Percentiles rank a stretch among this genome's conserved stretches.
Conservation (phyloP, 2,888 invertebrate species). For the Nineta flava region DNA sequence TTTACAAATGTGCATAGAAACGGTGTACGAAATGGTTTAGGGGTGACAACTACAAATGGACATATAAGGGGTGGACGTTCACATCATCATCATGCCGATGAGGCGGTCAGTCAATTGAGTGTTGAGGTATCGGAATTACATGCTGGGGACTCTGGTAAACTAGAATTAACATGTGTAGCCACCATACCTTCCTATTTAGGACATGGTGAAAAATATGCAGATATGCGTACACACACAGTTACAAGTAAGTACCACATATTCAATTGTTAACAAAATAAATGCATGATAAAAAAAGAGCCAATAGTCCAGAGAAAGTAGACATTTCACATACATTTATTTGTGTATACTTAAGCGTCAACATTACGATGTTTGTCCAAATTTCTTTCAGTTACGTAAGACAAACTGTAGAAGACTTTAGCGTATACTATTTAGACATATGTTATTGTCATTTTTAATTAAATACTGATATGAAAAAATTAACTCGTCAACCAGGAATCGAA, state of each 20-base stretch:
- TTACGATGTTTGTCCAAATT: too few relatives aligned
- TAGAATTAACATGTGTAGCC: constrained; percentile 59
- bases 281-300: too few relatives aligned
- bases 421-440: too few relatives aligned
- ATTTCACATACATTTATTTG: too few relatives aligned
- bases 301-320: too few relatives aligned
- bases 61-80: not conserved
- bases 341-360: too few relatives aligned
- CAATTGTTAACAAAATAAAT: constrained; percentile 10
- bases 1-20: constrained; percentile 14
- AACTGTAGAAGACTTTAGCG: too few relatives aligned
- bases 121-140: constrained; percentile 57
- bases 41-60: too few relatives aligned
- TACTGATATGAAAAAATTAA: too few relatives aligned
- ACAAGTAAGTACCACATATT: constrained; percentile 39
- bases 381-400: too few relatives aligned
- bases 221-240: constrained; percentile 53
- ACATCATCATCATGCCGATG: constrained; percentile 22
- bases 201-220: constrained; percentile 55
- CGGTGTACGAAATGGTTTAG: not conserved
- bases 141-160: constrained; percentile 48
- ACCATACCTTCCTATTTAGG: constrained; percentile 63
- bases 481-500: too few relatives aligned
- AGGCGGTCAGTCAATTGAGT: constrained; percentile 52
- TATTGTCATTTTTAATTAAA: too few relatives aligned